Conservation (phyloP, 2,113 vertebrate genomes). For the Macquaria australasica region DNA sequence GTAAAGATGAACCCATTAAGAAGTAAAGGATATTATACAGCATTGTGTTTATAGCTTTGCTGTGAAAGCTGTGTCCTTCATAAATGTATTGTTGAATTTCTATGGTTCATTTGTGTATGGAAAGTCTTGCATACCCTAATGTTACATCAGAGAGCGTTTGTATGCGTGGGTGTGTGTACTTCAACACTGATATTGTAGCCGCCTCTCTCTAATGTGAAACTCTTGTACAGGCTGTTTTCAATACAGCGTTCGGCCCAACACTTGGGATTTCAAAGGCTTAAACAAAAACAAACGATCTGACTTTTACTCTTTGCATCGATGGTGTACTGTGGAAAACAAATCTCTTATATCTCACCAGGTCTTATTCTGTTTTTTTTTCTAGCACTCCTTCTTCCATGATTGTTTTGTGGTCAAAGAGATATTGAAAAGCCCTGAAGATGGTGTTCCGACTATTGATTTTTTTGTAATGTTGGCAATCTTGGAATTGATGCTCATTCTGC, state of each 20-base stretch:
- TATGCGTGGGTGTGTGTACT: slow-evolving; percentile 23
- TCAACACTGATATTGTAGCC: neutral
- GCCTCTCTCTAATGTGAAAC: slow-evolving; percentile 19
- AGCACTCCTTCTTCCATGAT: neutral
- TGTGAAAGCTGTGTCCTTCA: neutral
- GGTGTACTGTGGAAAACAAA: neutral
- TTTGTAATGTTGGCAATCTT: slow-evolving; percentile 29
- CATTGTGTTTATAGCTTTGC: neutral
- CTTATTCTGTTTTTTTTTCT: neutral
- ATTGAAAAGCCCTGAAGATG: slow-evolving; percentile 31
- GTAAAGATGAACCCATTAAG: neutral
- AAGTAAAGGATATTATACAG: neutral
- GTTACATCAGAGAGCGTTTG: neutral
- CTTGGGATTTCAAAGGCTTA: slow-evolving; percentile 24
- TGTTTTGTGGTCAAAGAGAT: slow-evolving; percentile 30
- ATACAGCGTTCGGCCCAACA: slow-evolving; percentile 20
- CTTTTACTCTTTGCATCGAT: neutral
- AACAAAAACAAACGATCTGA: slow-evolving; percentile 19
- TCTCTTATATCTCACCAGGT: slow-evolving; percentile 1
- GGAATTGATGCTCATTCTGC: neutral
- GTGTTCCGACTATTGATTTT: slow-evolving; percentile 39
- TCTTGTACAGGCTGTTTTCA: slow-evolving; percentile 22
- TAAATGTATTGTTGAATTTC: too few species aligned
- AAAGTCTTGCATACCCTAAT: slow-evolving; percentile 6
- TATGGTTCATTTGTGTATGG: neutral